Percentiles rank a stretch among this genome's conserved stretches.
Conservation (phyloP, 2,888 invertebrate species). For the Empis stercorea region DNA sequence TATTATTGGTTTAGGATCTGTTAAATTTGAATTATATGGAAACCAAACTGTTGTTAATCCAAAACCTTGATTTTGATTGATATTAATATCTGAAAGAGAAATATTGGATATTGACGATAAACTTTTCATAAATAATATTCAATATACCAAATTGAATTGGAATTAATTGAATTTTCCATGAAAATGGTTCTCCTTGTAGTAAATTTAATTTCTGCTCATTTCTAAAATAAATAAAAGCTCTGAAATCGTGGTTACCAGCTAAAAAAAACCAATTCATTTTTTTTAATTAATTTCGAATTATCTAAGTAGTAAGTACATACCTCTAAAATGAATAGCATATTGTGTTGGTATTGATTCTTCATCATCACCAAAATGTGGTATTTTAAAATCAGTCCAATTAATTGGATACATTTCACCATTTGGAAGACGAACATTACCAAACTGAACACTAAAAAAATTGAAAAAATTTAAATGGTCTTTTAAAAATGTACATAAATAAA, state of each 20-base stretch:
- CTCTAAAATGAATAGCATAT: slow-evolving; percentile 38
- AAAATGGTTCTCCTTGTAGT: slow-evolving; percentile 25
- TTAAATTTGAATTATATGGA: slow-evolving; percentile 19
- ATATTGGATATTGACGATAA: slow-evolving; percentile 2
- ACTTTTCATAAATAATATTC: neutral
- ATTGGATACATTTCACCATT: slow-evolving; percentile 35
- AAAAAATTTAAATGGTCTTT: no score
- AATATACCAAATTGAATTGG: slow-evolving; percentile 14
- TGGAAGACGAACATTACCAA: slow-evolving; percentile 41
- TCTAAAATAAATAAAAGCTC: slow-evolving; percentile 16
- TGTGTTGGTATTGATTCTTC: slow-evolving; percentile 35
- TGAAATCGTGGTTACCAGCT: slow-evolving; percentile 19
- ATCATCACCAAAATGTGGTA: slow-evolving; percentile 39
- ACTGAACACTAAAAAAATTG: slow-evolving; percentile 37
- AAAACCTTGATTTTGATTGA: slow-evolving; percentile 26
- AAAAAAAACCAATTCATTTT: no score
- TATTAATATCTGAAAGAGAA: slow-evolving; percentile 21
- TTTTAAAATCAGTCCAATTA: slow-evolving; percentile 37
- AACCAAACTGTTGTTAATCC: slow-evolving; percentile 35
- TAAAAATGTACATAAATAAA: no score
- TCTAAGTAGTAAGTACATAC: slow-evolving; percentile 23
- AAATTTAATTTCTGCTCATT: slow-evolving; percentile 13
- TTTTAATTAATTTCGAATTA: no score
- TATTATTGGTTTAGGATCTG: neutral
- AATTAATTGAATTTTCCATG: slow-evolving; percentile 19